Evolutionary conservation across 92 coral and sea anemone species (phyloP), one percentile per base, ranked within the genome.

Genomic region (Scolanthus callimorphus): DNA sequence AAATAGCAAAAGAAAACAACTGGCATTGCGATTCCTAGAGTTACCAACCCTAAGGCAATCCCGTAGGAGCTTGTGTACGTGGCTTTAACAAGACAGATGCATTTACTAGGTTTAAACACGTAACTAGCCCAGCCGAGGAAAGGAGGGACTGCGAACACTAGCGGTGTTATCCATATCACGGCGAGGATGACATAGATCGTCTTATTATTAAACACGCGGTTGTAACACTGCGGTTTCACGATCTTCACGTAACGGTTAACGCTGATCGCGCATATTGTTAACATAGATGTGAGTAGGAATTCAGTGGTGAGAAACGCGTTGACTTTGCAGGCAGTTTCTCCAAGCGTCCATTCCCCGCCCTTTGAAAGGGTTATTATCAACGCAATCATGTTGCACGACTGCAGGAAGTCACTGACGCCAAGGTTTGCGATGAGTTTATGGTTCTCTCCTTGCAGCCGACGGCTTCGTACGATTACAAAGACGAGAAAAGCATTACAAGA

Each of bases 221-320:
- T 54, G 59, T 65, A 72, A 60, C 60, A 61, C 21, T 61, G 63
- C 34, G 85, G 85, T 23, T 63, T 70, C 28, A 79, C 64, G 71
- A 79, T 68, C 58, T 74, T 70, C 13, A 63, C 63, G 62, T 62
- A 78, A 29, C 84, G 60, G 21, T 79, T 79, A 29, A 79, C 67
- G 68, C 79, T 68, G 28, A 74, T 57, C 19, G 70, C 60, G 15
- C 79, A 61, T 39, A 79, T 79, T 2, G 85, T 70, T 2, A 68
- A 51, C 79, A 71, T 79, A 39, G 85, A 74, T 2, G 60, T 69
- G 52, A 70, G 71, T 0, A 68, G 65, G 31, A 79, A 59, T 47
- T 70, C 76, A 45, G 64, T 74, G 29, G 64, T 23, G 11, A 70
- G 65, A 39, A 63, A 79, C 4, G 79, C 79, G 39, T 74, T 71